Base-by-base conservation (phyloP, 2,888 invertebrate genomes). In the Balanococcus diminutus region DNA sequence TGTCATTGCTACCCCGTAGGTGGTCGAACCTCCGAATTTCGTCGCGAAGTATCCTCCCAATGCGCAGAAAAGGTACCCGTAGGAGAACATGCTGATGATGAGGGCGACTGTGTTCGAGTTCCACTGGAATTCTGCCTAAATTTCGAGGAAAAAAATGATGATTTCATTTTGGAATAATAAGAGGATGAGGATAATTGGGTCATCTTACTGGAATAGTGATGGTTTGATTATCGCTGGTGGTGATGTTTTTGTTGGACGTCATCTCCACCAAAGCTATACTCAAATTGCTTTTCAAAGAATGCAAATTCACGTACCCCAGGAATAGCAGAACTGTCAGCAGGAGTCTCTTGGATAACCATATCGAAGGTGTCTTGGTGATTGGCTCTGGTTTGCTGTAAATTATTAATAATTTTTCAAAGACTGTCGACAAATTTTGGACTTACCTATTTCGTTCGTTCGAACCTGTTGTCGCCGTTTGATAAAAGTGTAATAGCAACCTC, bases 11-110 rank as follows among this genome's bases (percentile, higher is more conserved):
- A 93, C 90, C 31, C 95, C 96, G 89, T 94, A 95, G 22, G 95
- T 93, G 90, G 93, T 90, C 88, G 61, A 96, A 87, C 97, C 98
- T 88, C 98, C 98, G 89, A 96, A 93, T 89, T 93, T 93, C 88
- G 94, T 93, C 2, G 96, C 95, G 81, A 98, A 90, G 92, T 94
- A 95, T 81, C 96, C 96, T 0, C 96, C 96, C 0, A 95, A 92
- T 46, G 96, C 96, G 0, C 96, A 96, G 87, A 95, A 90, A 86
- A 96, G 93, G 90, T 97, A 97, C 0, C 96, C 96, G 89, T 96
- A 96, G 91, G 96, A 97, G 90, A 96, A 97, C 0, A 96, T 95
- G 89, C 96, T 95, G 84, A 97, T 90, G 42, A 97, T 93, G 84
- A 94, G 90, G 0, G 96, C 96, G 90, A 94, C 95, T 51, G 94